Base-by-base conservation (phyloP, 2,888 invertebrate genomes). In the Rotaria sp. region DNA sequence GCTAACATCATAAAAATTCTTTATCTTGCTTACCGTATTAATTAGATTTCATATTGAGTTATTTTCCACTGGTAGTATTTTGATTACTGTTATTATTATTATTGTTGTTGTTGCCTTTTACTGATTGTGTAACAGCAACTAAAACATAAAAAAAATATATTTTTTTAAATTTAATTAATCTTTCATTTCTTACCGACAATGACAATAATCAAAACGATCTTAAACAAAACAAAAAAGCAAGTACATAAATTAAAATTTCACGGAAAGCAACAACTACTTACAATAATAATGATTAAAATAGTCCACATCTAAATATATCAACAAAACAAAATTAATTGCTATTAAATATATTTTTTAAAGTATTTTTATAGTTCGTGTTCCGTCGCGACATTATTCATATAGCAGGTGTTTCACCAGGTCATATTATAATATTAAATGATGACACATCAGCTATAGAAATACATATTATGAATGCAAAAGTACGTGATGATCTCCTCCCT, bases 51-150 rank as follows among this genome's bases (percentile, higher is more conserved):
- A 59, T 15, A n/a, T 59, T 2, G 26, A 11, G 35, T 15, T 67
- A 67, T 35, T 67, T 67, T 67, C 35, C 35, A 67, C 21, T 3
- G 8, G 35, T 21, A 35, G 0, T 67, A 35, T 38, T 35, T 15
- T 59, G 15, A 30, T 67, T 57, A 24, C 11, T 26, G 24, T 7
- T 57, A 57, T 11, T 35, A 21, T 35, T 21, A 67, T 67, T 67
- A 35, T 15, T 15, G 35, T n/a, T 35, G 13, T 41, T 41, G 24
- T 41, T 75, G 13, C 45, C 10, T 75, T 75, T 75, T 7, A 18
- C 26, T 80, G 80, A 80, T 80, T 80, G 80, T 13, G 80, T 80
- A 21, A 45, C 45, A 8, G 80, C 80, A 45, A 80, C 80, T 80
- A 80, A 8, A 80, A n/a, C 1, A 26, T 24, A 18, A 67, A 67